Evolutionary conservation across 2,113 vertebrate genomes (phyloP), one percentile per base, ranked within the genome.

Genomic region (Toxostoma redivivum): DNA sequence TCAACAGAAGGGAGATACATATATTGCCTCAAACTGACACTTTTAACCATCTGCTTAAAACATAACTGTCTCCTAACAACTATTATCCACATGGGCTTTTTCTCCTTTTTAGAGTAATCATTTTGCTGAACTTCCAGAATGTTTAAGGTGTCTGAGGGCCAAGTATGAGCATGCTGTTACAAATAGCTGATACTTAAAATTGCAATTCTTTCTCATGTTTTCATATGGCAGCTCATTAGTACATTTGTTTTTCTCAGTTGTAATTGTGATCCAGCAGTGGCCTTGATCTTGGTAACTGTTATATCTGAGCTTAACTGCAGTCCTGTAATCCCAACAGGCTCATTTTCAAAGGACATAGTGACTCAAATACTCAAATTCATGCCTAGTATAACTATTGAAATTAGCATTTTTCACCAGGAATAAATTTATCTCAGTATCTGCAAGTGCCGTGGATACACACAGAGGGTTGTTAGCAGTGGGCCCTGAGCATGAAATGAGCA

Each of bases 21-120:
- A 73, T 87, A 88, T 88, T 93, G 67, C 74, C 44, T 93, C 71
- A 95, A 66, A 95, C 83, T 77, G 87, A 81, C 48, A 92, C 28
- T 88, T 95, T 90, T 92, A 48, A 48, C 91, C 77, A 81, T 95
- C 95, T 96, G 83, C 88, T 95, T 79, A 65, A 95, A 94, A 77
- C 24, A 38, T 67, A 58, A 67, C 62, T 91, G 78, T 93, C 74
- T 92, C 50, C 66, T 86, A 86, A 94, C 74, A 93, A 21, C 56
- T 74, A 44, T 60, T 88, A 86, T 27, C 58, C 95, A 83, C 33
- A 42, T 15, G 27, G 47, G 19, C 50, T 92, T 80, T 92, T 78
- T 12, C n/a, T 11, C 21, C 22, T 30, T 45, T 71, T 70, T 27
- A 45, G 45, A 80, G 44, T 60, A 92, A 72, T 62, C 53, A 76